Evolutionary conservation across 2,888 invertebrate species (phyloP).

Genomic region (Drosophila paranaensis): DNA sequence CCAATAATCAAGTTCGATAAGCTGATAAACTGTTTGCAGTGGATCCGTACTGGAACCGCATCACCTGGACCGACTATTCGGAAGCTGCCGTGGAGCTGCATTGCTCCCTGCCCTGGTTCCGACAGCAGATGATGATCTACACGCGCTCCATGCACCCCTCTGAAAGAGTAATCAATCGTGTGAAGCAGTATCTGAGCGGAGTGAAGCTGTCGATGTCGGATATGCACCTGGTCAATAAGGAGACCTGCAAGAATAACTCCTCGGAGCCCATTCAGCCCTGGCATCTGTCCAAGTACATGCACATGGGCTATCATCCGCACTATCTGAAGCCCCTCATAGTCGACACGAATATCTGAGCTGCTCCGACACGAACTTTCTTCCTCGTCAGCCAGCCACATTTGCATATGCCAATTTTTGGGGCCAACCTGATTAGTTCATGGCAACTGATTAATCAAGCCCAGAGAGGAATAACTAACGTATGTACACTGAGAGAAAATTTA

Average conservation of each 20-base stretch:
- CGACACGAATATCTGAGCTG: slow-evolving; percentile 44
- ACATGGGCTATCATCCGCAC: slow-evolving; percentile 53
- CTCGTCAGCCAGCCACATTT: slow-evolving; percentile 35
- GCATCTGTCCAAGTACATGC: slow-evolving; percentile 51
- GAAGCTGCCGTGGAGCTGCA: slow-evolving; percentile 56
- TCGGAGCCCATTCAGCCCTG: slow-evolving; percentile 44
- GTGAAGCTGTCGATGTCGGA: slow-evolving; percentile 16
- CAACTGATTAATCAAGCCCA: slow-evolving; percentile 52
- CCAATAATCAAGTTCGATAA: no score
- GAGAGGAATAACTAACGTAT: slow-evolving; percentile 6
- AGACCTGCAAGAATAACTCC: slow-evolving; percentile 21
- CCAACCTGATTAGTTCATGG: slow-evolving; percentile 57
- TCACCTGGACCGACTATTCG: slow-evolving; percentile 51
- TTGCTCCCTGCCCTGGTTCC: slow-evolving; percentile 60
- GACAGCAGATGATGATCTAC: slow-evolving; percentile 53
- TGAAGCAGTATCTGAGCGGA: slow-evolving; percentile 38
- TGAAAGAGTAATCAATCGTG: slow-evolving; percentile 4
- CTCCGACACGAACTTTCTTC: slow-evolving; percentile 60
- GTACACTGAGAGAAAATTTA: slow-evolving; percentile 25
- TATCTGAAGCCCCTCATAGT: slow-evolving; percentile 55
- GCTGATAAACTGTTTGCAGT: slow-evolving; percentile 23
- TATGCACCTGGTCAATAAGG: slow-evolving; percentile 28
- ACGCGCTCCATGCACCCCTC: slow-evolving; percentile 27
- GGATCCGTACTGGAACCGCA: slow-evolving; percentile 59
- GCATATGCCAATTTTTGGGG: slow-evolving; percentile 60